A percentile compares a stretch with the other conserved stretches of the same genome.
phyloP scores from a whole-genome alignment of 2,113 vertebrate genomes.

The Campylomormyrus tamandua region DNA sequence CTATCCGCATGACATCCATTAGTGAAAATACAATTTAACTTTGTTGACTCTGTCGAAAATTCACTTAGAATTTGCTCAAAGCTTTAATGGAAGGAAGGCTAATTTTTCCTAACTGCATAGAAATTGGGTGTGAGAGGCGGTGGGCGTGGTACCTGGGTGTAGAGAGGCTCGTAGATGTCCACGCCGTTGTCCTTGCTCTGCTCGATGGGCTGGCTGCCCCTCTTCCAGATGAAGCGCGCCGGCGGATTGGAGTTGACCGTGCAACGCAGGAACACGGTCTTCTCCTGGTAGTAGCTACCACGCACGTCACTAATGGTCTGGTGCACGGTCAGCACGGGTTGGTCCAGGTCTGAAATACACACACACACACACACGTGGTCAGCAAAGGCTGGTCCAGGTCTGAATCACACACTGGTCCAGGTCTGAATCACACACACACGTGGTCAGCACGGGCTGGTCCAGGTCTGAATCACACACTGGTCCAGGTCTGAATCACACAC shows the following conservation, averaged over 20 bases:
- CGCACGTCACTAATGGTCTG: conserved; percentile 95
- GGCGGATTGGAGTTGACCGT: conserved; percentile 97
- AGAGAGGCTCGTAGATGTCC: conserved; percentile 96
- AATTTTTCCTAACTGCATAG: not conserved
- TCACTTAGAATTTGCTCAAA: not conserved
- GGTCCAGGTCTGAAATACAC: conserved; percentile 77
- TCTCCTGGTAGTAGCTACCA: conserved; percentile 96
- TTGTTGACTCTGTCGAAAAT: not conserved
- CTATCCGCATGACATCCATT: not conserved
- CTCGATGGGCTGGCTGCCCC: conserved; percentile 71
- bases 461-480: too few relatives aligned
- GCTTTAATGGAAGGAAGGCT: not conserved
- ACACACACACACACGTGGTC: not conserved
- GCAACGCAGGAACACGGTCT: conserved; percentile 93
- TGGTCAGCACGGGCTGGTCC: too few relatives aligned
- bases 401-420: too few relatives aligned
- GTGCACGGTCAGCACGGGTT: conserved; percentile 85
- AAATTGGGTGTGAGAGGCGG: not conserved
- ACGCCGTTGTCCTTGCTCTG: conserved; percentile 96
- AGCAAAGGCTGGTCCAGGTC: too few relatives aligned
- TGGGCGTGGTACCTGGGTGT: conserved; percentile 72
- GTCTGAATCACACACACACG: not conserved
- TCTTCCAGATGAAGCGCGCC: conserved; percentile 95
- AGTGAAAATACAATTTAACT: not conserved
- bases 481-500: too few relatives aligned